Evolutionary conservation across 2,113 vertebrate genomes (phyloP).

Genomic region (Channa argus): DNA sequence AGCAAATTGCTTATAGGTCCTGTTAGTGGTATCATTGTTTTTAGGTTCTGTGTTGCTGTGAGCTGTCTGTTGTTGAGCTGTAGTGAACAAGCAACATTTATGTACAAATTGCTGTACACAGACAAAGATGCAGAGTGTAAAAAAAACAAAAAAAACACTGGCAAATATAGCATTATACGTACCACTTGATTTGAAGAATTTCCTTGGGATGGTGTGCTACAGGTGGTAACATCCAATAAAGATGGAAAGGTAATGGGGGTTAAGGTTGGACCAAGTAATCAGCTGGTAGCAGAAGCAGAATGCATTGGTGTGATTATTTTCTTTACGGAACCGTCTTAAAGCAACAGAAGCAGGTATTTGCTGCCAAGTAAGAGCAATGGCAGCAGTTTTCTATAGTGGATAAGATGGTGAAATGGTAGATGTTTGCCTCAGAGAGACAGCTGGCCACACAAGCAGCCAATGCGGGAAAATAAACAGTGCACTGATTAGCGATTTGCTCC

Average conservation of each 20-base stretch:
- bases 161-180: background rate
- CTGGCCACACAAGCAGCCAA: background rate
- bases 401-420: background rate
- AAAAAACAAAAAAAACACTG: background rate
- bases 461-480: background rate
- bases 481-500: constrained; percentile 12
- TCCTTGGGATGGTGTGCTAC: background rate
- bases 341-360: background rate
- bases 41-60: no score
- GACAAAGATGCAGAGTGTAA: no score
- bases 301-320: background rate
- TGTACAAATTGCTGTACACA: background rate
- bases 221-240: constrained; percentile 6
- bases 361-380: background rate
- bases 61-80: no score
- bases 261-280: constrained; percentile 1
- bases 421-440: background rate
- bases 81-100: background rate
- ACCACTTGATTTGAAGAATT: background rate
- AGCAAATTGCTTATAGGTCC: no score
- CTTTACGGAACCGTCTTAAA: constrained; percentile 8
- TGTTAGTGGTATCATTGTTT: no score
- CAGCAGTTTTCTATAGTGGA: background rate
- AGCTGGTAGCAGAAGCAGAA: background rate
- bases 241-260: background rate